Conservation (phyloP, 2,888 invertebrate species). For the Cerastis leucographa region DNA sequence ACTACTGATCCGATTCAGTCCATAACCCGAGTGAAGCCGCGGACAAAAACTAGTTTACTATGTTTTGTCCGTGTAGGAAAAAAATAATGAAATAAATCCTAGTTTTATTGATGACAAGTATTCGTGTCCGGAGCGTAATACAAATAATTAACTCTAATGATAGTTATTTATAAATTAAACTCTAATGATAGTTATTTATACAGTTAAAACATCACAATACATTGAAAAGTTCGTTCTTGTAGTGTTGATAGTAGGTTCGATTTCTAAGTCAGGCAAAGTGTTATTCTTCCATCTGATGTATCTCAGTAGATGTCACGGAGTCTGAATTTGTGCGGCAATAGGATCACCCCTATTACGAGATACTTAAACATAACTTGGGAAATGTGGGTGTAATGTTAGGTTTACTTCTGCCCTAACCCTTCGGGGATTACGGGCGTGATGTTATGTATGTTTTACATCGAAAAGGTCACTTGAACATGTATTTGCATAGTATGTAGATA, state of each 20-base stretch:
- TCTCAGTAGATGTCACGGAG: not conserved
- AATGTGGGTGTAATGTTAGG: not conserved
- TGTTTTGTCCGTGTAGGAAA: not conserved
- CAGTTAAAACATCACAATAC: not conserved
- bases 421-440: not conserved
- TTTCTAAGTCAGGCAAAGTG: not conserved
- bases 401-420: not conserved
- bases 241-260: not conserved
- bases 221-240: not conserved
- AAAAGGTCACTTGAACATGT: not conserved
- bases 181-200: no score
- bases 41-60: not conserved
- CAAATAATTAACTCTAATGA: no score
- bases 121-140: no score
- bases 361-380: not conserved
- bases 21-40: not conserved
- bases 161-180: no score
- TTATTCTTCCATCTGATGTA: not conserved
- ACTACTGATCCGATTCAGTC: not conserved
- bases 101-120: not conserved
- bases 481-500: conserved; percentile 14
- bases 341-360: not conserved
- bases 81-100: not conserved
- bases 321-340: not conserved
- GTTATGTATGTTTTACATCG: not conserved